Conservation (phyloP, 1,140 invertebrate genomes). For the Temnothorax longispinosus region DNA sequence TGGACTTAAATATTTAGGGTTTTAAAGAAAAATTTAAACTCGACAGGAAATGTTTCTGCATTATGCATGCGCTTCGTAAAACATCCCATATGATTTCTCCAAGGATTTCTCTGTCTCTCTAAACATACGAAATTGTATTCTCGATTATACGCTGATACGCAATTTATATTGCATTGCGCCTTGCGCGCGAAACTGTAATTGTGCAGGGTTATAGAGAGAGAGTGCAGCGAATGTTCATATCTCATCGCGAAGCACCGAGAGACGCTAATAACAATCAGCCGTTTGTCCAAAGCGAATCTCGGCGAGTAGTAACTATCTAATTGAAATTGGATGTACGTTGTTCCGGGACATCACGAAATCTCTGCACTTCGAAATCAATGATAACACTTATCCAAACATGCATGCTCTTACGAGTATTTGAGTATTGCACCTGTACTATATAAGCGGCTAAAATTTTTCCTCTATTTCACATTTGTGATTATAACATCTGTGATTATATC, state of each 20-base stretch:
- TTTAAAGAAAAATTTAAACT: not conserved
- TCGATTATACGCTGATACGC: not conserved
- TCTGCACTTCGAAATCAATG: not conserved
- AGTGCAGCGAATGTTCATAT: conserved; percentile 4
- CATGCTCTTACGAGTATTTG: not conserved
- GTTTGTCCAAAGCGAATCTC: conserved; percentile 28
- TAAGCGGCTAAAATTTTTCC: not conserved
- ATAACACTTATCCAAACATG: not conserved
- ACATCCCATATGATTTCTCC: not conserved
- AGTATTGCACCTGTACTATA: not conserved
- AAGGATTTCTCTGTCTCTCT: not conserved
- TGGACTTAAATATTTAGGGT: not conserved
- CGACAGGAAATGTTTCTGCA: not conserved
- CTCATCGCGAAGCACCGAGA: conserved; percentile 18
- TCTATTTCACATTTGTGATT: not conserved
- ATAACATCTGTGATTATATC: not conserved
- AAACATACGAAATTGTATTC: not conserved
- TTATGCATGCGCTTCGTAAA: not conserved
- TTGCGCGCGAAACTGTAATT: conserved; percentile 16
- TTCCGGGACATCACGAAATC: not conserved
- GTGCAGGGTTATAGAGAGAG: not conserved
- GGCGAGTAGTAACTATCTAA: conserved; percentile 15
- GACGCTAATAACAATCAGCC: conserved; percentile 46
- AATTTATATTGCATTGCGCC: conserved; percentile 26
- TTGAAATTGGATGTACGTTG: conserved; percentile 49